Evolutionary conservation across 2,113 vertebrate species (phyloP).

Genomic region (Notothenia rossii): DNA sequence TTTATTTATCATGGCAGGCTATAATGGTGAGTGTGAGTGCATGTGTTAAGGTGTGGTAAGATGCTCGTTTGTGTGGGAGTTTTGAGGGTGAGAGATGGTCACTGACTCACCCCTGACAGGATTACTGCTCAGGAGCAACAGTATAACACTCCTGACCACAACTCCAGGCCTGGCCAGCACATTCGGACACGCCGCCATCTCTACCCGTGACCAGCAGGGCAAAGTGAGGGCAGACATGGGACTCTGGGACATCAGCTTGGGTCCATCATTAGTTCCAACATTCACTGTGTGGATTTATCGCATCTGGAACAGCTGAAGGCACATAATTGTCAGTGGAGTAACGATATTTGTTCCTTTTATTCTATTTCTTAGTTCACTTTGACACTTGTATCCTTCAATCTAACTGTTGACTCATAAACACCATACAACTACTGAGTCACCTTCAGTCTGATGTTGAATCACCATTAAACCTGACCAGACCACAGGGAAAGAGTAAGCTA

Average conservation of each 20-base stretch:
- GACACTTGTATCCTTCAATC: constrained; percentile 10
- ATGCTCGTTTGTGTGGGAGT: constrained; percentile 51
- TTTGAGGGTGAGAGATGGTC: constrained; percentile 31
- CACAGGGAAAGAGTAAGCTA: constrained; percentile 21
- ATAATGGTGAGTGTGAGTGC: constrained; percentile 5
- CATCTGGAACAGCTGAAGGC: constrained; percentile 24
- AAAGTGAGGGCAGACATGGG: constrained; percentile 47
- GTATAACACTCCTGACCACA: constrained; percentile 72
- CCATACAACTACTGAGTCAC: constrained; percentile 59
- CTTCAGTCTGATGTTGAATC: constrained; percentile 72
- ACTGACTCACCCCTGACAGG: constrained; percentile 81
- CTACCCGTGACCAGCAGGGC: constrained; percentile 52
- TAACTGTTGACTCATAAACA: constrained; percentile 34
- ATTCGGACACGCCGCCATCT: constrained; percentile 66
- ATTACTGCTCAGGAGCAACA: constrained; percentile 72
- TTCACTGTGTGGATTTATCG: constrained; percentile 15
- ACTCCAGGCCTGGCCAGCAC: constrained; percentile 59
- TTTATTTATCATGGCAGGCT: constrained; percentile 26
- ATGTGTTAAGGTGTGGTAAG: constrained; percentile 45
- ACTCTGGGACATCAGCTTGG: constrained; percentile 64
- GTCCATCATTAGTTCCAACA: constrained; percentile 56
- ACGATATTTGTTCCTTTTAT: neutral
- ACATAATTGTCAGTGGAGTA: constrained; percentile 12
- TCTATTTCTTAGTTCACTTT: neutral
- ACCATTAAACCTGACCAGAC: constrained; percentile 44